These are phyloP conservation scores for Thumatha senex DNA, from an alignment of 2,888 invertebrate genomes.

Conservation along the genomic window DNA sequence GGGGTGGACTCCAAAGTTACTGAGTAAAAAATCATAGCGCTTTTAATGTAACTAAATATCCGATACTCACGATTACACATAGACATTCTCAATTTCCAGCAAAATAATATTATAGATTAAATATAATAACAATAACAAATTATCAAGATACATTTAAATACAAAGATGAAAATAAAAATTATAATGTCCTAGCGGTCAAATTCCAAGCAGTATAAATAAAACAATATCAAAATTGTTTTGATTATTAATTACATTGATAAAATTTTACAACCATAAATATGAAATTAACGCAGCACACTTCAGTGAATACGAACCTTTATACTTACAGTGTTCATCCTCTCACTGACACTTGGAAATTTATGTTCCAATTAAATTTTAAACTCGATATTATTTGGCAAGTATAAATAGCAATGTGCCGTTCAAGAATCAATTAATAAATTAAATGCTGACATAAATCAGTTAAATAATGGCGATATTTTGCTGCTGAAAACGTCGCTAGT, in stretches of 20 bases:
- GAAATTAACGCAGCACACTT: not conserved
- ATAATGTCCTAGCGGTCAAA: too few species aligned
- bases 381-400: conserved; percentile 42
- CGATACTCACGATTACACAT: too few species aligned
- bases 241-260: not conserved
- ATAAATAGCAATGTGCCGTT: conserved; percentile 36
- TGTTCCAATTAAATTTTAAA: conserved; percentile 49
- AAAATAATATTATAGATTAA: too few species aligned
- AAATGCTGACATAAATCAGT: conserved; percentile 39
- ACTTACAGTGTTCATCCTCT: conserved; percentile 16
- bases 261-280: not conserved
- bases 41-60: too few species aligned
- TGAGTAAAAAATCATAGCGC: too few species aligned
- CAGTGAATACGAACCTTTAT: conserved; percentile 6
- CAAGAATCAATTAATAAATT: conserved; percentile 49
- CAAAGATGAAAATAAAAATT: too few species aligned
- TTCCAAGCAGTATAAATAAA: not conserved
- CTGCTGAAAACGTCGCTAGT: conserved; percentile 10
- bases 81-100: too few species aligned
- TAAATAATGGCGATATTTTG: conserved; percentile 29
- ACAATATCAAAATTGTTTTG: not conserved
- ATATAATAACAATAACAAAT: too few species aligned
- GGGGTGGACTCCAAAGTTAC: too few species aligned
- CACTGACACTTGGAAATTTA: conserved; percentile 42
- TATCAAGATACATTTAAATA: too few species aligned